Base-by-base conservation (phyloP, 2,797 vertebrate species). In the Danio choprae region DNA sequence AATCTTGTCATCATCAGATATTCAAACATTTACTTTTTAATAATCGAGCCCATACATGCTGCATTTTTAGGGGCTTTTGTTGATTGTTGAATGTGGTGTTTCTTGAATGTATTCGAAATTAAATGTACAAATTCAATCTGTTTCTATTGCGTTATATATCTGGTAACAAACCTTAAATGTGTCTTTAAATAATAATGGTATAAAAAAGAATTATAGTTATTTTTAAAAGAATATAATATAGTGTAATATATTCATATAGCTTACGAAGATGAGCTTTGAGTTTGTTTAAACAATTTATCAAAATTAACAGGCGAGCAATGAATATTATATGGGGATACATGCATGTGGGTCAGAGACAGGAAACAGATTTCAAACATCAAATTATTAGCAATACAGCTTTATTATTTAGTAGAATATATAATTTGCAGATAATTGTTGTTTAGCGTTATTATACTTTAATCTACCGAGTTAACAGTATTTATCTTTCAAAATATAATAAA, bases 31-130 rank as follows among this genome's bases (percentile, higher is more conserved):
- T 83, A 44, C 51, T 40, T 75, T 83, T 75, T 73, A 58, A 80
- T 36, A 75, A 81, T 71, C 71, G 38, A 43, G 77, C 71, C 59
- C 65, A 38, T 67, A 72, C 80, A 83, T 84, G 84, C 80, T 79
- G 70, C 77, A 68, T 68, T 79, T 20, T 43, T 69, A 59, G 79
- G 76, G 73, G 72, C 64, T 63, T 84, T 68, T 18, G 48, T 48
- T 51, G 18, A 55, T 70, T 78, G 77, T 82, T 18, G 43, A 84
- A 84, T 75, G 70, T 81, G 71, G 74, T 68, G n/a, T 77, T 86
- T 84, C 11, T 20, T 81, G 81, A 83, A 84, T 84, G 85, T 86
- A 84, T 63, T 76, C 13, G 9, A 11, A 65, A 84, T 81, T 80
- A 83, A 81, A 86, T 77, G 48, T 44, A 74, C 43, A 65, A 65